These are phyloP conservation scores for Leucozona laternaria DNA, from an alignment of 2,888 invertebrate genomes.

Conservation along the genomic window DNA sequence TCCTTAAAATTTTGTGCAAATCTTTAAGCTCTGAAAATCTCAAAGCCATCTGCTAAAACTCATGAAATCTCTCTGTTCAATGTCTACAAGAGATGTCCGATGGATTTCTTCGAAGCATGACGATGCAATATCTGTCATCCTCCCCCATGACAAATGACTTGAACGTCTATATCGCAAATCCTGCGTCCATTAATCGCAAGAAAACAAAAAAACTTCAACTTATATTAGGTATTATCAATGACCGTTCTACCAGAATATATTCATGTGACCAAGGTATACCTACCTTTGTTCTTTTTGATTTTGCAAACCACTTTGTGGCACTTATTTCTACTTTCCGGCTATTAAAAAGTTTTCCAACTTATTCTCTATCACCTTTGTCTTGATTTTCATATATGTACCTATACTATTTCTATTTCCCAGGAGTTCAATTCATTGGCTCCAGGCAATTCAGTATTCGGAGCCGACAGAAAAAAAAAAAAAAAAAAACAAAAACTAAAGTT, in stretches of 20 bases:
- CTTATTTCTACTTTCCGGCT: slow-evolving; percentile 58
- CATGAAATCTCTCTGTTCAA: slow-evolving; percentile 46
- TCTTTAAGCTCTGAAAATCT: neutral
- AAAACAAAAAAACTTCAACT: slow-evolving; percentile 29
- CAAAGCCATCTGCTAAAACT: slow-evolving; percentile 58
- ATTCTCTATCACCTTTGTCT: slow-evolving; percentile 59
- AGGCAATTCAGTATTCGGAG: neutral
- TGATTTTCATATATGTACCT: neutral
- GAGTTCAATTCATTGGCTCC: slow-evolving; percentile 54
- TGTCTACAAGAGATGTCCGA: slow-evolving; percentile 41
- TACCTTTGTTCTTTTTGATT: slow-evolving; percentile 36
- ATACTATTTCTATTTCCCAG: slow-evolving; percentile 40
- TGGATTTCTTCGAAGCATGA: slow-evolving; percentile 55
- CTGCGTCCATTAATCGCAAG: slow-evolving; percentile 50
- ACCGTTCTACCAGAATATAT: slow-evolving; percentile 2
- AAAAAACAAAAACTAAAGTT: slow-evolving; percentile 14
- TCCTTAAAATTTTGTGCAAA: neutral
- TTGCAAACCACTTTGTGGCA: slow-evolving; percentile 45
- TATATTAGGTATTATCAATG: neutral
- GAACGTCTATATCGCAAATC: slow-evolving; percentile 43
- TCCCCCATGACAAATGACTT: slow-evolving; percentile 61
- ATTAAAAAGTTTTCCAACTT: slow-evolving; percentile 65
- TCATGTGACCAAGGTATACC: slow-evolving; percentile 4
- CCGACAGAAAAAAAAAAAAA: neutral
- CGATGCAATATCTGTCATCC: slow-evolving; percentile 56